Base-by-base conservation (phyloP, 2,888 invertebrate genomes). In the Macrophya alboannulata region DNA sequence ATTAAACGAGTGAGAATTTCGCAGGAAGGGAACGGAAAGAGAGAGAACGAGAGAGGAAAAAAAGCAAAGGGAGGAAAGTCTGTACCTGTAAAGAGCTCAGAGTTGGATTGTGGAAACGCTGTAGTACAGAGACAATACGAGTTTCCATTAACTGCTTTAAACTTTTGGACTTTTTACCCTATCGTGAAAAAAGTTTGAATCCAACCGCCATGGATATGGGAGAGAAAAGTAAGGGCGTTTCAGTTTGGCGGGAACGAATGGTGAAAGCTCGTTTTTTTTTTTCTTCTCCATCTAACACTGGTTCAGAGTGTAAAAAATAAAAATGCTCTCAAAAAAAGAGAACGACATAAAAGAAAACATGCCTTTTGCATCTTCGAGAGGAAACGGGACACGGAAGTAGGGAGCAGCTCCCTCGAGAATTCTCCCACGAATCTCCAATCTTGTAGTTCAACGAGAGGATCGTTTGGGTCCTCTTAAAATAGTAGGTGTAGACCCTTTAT, bases 361-460 rank as follows among this genome's bases (percentile, higher is more conserved):
- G 68, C 68, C 37, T 25, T 68, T 68, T 68, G 68, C 31, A 37
- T 68, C 37, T 68, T 37, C 68, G 68, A 37, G 37, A 68, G 21
- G 43, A 74, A 45, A 45, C n/a, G 43, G n/a, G 21, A 45, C 43
- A 45, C 17, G 45, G 12, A 45, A 31, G 45, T 45, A 17, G 72
- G 72, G 72, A 74, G 45, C n/a, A 74, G 45, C 9, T 45, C 45
- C 72, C 9, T 74, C 4, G 72, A n/a, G 72, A 74, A 74, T 74
- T 45, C 43, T 21, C 4, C 21, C 45, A 74, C 21, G 45, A 74
- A 43, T 31, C n/a, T 74, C 45, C 21, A 74, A 25, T 74, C 45
- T 45, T 45, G 10, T 74, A 74, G 10, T 71, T n/a, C 10, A 45
- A 74, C 72, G 37, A 17, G 12, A 25, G 68, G 31, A 68, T 68